Evolutionary conservation across 1,140 invertebrate species (phyloP).

Genomic region (Lucilia sericata): DNA sequence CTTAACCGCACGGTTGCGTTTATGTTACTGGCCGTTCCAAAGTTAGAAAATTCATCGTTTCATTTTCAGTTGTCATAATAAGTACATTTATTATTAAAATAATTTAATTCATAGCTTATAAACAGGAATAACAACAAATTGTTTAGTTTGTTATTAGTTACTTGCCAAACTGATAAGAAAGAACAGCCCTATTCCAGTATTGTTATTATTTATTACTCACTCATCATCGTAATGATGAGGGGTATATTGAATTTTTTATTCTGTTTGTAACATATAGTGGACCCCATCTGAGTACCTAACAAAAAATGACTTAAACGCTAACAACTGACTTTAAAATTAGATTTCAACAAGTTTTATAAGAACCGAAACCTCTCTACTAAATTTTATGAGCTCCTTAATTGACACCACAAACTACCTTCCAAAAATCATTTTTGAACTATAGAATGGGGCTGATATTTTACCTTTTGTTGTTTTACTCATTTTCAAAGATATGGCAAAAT

Average conservation of each 20-base stretch:
- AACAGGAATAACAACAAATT: background rate
- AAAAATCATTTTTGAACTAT: background rate
- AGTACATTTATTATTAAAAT: background rate
- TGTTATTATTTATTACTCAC: too few species aligned
- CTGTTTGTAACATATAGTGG: too few species aligned
- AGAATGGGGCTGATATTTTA: background rate
- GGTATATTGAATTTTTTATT: too few species aligned
- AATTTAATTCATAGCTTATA: conserved; percentile 4
- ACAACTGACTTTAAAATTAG: too few species aligned
- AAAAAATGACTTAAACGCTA: too few species aligned
- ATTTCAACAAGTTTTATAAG: too few species aligned
- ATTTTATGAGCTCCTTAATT: too few species aligned
- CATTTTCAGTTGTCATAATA: background rate
- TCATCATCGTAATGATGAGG: too few species aligned
- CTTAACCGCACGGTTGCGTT: background rate
- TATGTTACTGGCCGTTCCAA: background rate
- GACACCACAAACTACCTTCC: too few species aligned
- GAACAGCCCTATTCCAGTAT: background rate
- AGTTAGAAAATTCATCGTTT: background rate
- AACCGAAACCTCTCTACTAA: too few species aligned
- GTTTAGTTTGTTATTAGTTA: background rate
- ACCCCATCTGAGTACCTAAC: too few species aligned
- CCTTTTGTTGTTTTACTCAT: background rate
- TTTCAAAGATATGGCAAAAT: background rate
- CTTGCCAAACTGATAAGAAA: background rate